A percentile compares a stretch with the other conserved stretches of the same genome.
Evolutionary conservation across 2,797 vertebrate species (phyloP).

Genomic region (Ceryle rudis): DNA sequence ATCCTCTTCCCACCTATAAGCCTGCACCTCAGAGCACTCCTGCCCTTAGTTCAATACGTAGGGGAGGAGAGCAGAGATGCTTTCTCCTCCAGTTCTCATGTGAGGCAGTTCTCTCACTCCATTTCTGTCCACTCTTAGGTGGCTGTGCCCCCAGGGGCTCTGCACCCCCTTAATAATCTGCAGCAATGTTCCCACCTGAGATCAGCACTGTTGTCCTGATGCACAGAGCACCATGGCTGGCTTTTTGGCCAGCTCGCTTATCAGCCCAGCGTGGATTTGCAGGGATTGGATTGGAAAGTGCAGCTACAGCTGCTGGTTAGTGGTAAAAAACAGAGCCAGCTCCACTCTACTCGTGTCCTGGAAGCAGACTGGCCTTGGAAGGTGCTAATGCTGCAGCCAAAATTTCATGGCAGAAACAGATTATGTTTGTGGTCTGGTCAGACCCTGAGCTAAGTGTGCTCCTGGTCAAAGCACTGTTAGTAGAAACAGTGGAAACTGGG

Average conservation of each 20-base stretch:
- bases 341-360: background rate
- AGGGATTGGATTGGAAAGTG: background rate
- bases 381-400: background rate
- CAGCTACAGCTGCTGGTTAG: background rate
- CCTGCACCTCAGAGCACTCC: background rate
- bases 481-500: background rate
- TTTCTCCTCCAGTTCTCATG: background rate
- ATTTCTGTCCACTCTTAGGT: background rate
- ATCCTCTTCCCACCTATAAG: rapidly evolving
- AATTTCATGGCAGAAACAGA: background rate
- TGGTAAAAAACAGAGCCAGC: background rate
- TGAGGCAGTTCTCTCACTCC: background rate
- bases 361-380: background rate
- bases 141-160: background rate
- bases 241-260: background rate
- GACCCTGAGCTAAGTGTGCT: background rate
- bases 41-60: rapidly evolving
- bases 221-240: rapidly evolving
- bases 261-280: background rate
- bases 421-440: background rate
- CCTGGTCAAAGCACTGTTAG: background rate
- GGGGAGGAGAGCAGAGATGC: background rate
- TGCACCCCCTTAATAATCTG: background rate
- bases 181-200: background rate
- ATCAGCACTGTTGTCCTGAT: background rate